Evolutionary conservation across 1,140 invertebrate species (phyloP), one percentile per base, ranked within the genome.

Genomic region (Drosophila micromelanica): DNA sequence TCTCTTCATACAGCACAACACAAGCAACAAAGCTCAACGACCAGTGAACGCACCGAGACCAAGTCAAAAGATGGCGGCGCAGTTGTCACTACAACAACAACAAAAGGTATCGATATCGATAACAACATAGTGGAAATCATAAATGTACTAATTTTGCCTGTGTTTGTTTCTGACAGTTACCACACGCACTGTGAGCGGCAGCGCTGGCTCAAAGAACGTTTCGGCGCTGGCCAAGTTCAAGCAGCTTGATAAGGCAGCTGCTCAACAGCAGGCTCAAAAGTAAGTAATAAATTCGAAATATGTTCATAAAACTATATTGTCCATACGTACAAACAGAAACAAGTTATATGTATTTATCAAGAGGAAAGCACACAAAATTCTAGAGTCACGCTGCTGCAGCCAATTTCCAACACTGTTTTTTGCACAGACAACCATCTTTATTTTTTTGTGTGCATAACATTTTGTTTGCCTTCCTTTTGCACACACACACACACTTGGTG

Each of bases 171-270:
- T 80, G 93, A 94, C 93, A 96, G 95, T 95, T 86, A 94, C 93
- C 78, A 95, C 94, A 80, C 93, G 93, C 80, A 92, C 93, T 73
- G 93, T 92, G 91, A 93, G 93, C 84, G 93, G 92, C 92, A 92
- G 92, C 93, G 84, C 84, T 73, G 94, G 93, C 89, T 81, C 93
- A 64, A 96, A 96, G 92, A 94, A 95, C 64, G 94, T 96, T 85
- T 97, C 96, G 80, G 96, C 97, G 65, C 97, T 97, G 93, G 95
- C 96, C 90, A 97, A 97, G 93, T 98, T 98, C 93, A 95, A 96
- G 90, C 96, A 97, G 94, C 94, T 97, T 92, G 97, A 98, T 92
- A 95, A 96, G 92, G 81, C 81, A 13, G 96, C 96, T 92, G 96
- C 96, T 85, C 93, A 94, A 62, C 93, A 93, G 85, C 93, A 93